Percentiles rank a stretch among this genome's conserved stretches.
These are phyloP conservation scores for Pseudochromis fuscus DNA, from an alignment of 2,797 vertebrate species.

Conservation along the genomic window DNA sequence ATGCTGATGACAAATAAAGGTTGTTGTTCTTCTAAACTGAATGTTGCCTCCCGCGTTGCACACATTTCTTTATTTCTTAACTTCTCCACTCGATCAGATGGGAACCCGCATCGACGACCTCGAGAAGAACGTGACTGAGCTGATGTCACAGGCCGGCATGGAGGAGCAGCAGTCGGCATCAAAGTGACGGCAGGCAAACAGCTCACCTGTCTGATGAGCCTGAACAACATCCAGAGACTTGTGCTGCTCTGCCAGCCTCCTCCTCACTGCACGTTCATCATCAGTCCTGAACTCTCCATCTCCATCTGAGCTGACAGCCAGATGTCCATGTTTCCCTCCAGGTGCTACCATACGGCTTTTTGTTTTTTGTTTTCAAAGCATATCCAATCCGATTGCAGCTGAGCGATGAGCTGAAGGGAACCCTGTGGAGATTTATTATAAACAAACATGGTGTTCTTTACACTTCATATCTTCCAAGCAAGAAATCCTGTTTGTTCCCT, in stretches of 20 bases:
- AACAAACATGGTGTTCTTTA: background rate
- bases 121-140: conserved; percentile 87
- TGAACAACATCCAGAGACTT: background rate
- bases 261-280: background rate
- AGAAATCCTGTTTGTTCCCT: background rate
- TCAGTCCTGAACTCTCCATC: background rate
- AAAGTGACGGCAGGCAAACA: conserved; percentile 60
- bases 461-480: background rate
- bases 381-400: background rate
- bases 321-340: background rate
- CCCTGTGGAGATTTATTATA: background rate
- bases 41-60: background rate
- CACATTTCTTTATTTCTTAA: conserved; percentile 79
- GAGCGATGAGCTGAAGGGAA: background rate
- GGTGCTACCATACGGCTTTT: conserved; percentile 5
- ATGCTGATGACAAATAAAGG: too few relatives aligned
- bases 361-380: background rate
- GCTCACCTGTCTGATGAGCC: background rate
- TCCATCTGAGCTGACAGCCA: background rate
- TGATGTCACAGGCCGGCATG: conserved; percentile 90
- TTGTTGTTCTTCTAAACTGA: too few relatives aligned
- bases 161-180: conserved; percentile 73
- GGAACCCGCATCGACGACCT: conserved; percentile 87
- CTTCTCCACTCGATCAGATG: conserved; percentile 90
- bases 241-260: background rate